phyloP scores from a whole-genome alignment of 2,797 vertebrate genomes.

The Intellagama lesueurii region DNA sequence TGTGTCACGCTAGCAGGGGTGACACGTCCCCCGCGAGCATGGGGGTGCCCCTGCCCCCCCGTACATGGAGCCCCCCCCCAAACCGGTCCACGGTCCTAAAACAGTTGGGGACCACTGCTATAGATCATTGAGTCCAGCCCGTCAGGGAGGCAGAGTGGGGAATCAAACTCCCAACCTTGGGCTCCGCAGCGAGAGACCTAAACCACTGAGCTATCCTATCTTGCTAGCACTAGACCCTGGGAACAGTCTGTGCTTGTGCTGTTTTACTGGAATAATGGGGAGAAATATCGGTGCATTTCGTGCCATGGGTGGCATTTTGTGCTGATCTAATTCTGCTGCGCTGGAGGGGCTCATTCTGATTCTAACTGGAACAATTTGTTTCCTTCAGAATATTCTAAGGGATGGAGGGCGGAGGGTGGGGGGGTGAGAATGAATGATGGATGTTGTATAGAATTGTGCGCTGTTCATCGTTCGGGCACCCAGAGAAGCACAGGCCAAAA shows the following conservation, averaged over 20 bases:
- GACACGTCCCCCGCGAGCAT: too few relatives aligned
- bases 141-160: too few relatives aligned
- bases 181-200: too few relatives aligned
- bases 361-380: constrained; percentile 37
- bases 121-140: too few relatives aligned
- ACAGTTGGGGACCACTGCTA: too few relatives aligned
- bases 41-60: too few relatives aligned
- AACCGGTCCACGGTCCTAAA: too few relatives aligned
- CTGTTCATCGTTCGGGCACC: constrained; percentile 11
- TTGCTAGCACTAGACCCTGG: neutral
- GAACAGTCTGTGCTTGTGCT: neutral
- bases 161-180: too few relatives aligned
- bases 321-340: neutral
- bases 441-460: constrained; percentile 24
- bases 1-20: too few relatives aligned
- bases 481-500: constrained; percentile 26
- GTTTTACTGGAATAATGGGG: constrained; percentile 1
- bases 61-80: too few relatives aligned
- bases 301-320: neutral
- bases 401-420: neutral
- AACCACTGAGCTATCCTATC: too few relatives aligned
- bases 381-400: constrained; percentile 41
- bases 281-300: neutral
- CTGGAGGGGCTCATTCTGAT: neutral
- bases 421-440: neutral